Conservation (phyloP, 2,888 invertebrate species). For the Elegia similella region DNA sequence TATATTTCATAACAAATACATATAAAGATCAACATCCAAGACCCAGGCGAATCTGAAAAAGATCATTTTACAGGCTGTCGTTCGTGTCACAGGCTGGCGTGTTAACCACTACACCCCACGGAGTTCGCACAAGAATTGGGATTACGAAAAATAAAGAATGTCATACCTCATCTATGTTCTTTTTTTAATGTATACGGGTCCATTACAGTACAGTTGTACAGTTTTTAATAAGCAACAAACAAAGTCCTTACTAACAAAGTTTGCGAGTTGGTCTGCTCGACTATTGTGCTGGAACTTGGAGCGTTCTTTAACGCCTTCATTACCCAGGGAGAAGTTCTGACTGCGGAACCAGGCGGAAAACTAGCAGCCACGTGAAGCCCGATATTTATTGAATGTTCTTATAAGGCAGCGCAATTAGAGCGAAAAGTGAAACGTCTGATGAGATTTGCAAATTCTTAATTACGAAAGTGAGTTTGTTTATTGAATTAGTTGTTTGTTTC, state of each 20-base stretch:
- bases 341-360: constrained; percentile 34
- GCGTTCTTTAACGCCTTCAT: constrained; percentile 41
- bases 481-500: too few relatives aligned
- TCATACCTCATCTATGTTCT: too few relatives aligned
- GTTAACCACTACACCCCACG: too few relatives aligned
- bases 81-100: too few relatives aligned
- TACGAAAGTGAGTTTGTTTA: too few relatives aligned
- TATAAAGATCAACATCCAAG: too few relatives aligned
- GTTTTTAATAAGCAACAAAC: constrained; percentile 33
- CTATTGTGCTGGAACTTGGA: constrained; percentile 27
- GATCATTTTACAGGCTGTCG: too few relatives aligned
- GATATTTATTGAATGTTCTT: not conserved
- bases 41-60: too few relatives aligned
- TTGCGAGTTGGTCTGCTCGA: constrained; percentile 25
- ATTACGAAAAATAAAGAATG: too few relatives aligned
- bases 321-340: constrained; percentile 38
- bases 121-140: too few relatives aligned
- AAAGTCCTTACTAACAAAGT: constrained; percentile 42
- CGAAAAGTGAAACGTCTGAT: not conserved
- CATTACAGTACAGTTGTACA: not conserved
- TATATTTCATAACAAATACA: too few relatives aligned
- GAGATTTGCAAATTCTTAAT: not conserved
- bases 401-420: not conserved
- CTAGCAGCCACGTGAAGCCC: constrained; percentile 12
- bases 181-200: not conserved